Base-by-base conservation (phyloP, 2,113 vertebrate species). In the Ploceus nigricollis region DNA sequence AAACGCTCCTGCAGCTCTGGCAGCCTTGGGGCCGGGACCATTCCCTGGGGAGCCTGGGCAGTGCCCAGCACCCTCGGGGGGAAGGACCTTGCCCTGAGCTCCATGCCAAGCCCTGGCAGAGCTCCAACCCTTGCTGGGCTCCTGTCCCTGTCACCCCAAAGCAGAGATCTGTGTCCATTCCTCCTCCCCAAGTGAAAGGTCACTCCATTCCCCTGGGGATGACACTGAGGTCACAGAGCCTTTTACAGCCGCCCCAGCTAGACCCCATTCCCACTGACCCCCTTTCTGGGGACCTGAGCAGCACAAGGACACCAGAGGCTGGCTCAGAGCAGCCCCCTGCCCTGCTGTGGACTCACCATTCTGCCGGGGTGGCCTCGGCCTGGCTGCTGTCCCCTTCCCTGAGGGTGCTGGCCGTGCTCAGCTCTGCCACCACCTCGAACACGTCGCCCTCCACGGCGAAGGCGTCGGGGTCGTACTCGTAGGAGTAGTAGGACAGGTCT, bases 401-500 rank as follows among this genome's bases (percentile, higher is more conserved):
- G 21, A 69, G 35, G 3, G 53, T 63, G 54, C 93, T 93, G 10
- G 75, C 65, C 17, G 97, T 94, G 13, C 85, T 87, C 92, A 95
- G 68, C 47, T 97, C 96, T 21, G 92, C 58, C 77, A 82, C 93
- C 15, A 54, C 10, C 85, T 97, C 97, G 58, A 97, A 94, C 15
- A 27, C 42, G 0, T 98, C 98, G 7, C 83, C 94, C 27, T 99
- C 98, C 0, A 91, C 96, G 0, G 94, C 98, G 25, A 98, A 98
- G 79, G 98, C 97, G 45, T 98, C 98, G 0, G 97, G 91, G 89
- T 99, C 98, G 1, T 99, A 99, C 66, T 99, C 99, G 2, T 99
- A 99, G 69, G 98, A 98, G 97, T 99, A 99, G 96, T 99, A 99
- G 7, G 98, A 98, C 45, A 98, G 97, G 61, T 99, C 99, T 9